A percentile compares a stretch with the other conserved stretches of the same genome.
These are phyloP conservation scores for Axea sp. DNA, from an alignment of 2,888 invertebrate species.

Conservation along the genomic window DNA sequence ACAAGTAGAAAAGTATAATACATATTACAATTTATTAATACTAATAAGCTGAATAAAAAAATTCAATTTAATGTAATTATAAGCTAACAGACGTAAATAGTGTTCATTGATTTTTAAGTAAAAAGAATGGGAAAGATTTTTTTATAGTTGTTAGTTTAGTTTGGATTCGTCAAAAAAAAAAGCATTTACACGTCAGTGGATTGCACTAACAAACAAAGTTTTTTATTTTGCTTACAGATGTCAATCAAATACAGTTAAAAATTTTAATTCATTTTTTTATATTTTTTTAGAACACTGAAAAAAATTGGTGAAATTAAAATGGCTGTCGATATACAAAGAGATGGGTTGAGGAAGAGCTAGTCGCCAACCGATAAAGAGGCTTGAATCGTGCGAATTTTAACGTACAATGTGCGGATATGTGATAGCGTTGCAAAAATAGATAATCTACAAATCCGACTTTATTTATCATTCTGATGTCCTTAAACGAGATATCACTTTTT, in stretches of 20 bases:
- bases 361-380: conserved; percentile 24
- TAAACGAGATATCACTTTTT: conserved; percentile 48
- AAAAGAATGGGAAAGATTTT: conserved; percentile 32
- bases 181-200: conserved; percentile 48
- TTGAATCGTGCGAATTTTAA: conserved; percentile 46
- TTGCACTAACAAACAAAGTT: conserved; percentile 38
- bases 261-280: too few species aligned
- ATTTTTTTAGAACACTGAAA: conserved; percentile 29
- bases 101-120: conserved; percentile 40
- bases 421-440: conserved; percentile 50
- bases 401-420: conserved; percentile 40
- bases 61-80: too few species aligned
- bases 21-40: too few species aligned
- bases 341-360: conserved; percentile 3
- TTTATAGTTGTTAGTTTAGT: conserved; percentile 50
- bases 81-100: conserved; percentile 24
- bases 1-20: too few species aligned
- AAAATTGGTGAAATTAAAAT: conserved; percentile 53
- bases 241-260: conserved; percentile 56
- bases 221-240: conserved; percentile 51
- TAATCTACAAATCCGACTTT: conserved; percentile 53
- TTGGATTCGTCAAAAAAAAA: conserved; percentile 38
- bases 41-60: too few species aligned
- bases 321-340: conserved; percentile 50
- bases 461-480: conserved; percentile 47